Conservation (phyloP, 2,888 invertebrate species). For the Pteria penguin region DNA sequence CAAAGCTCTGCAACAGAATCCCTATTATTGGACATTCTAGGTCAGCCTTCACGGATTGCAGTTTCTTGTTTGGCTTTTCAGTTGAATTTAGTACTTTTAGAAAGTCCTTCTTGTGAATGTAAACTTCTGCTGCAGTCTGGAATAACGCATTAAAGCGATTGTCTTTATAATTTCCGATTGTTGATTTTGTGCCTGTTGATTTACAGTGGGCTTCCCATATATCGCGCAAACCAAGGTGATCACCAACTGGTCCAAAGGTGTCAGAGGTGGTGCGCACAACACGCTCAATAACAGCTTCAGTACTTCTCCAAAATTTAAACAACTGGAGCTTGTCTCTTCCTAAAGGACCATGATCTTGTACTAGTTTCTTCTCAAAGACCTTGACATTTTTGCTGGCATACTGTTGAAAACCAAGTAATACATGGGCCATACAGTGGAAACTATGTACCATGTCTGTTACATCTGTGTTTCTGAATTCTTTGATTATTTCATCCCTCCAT, state of each 20-base stretch:
- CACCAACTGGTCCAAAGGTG: constrained; percentile 39
- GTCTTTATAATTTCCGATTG: constrained; percentile 48
- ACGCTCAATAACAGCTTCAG: constrained; percentile 41
- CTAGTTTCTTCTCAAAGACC: constrained; percentile 3
- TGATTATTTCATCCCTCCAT: constrained; percentile 21
- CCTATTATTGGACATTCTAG: constrained; percentile 10
- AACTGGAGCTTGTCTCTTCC: constrained; percentile 38
- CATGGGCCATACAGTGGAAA: constrained; percentile 47
- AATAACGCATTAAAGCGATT: constrained; percentile 50
- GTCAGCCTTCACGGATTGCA: constrained; percentile 38
- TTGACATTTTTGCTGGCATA: constrained; percentile 12
- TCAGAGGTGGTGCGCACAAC: constrained; percentile 35
- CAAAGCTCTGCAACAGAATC: constrained; percentile 34
- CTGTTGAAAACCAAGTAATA: constrained; percentile 39
- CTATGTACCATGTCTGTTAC: background rate
- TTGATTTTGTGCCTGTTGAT: constrained; percentile 39
- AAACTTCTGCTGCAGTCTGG: constrained; percentile 42
- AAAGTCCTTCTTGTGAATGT: constrained; percentile 35
- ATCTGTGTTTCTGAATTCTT: background rate
- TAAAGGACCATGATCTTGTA: constrained; percentile 20
- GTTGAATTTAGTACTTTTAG: constrained; percentile 29
- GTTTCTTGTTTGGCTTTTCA: constrained; percentile 42
- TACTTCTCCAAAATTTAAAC: constrained; percentile 42
- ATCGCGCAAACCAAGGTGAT: constrained; percentile 41
- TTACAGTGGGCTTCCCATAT: constrained; percentile 47